phyloP scores from a whole-genome alignment of 2,888 invertebrate genomes.

The Acronicta alni region DNA sequence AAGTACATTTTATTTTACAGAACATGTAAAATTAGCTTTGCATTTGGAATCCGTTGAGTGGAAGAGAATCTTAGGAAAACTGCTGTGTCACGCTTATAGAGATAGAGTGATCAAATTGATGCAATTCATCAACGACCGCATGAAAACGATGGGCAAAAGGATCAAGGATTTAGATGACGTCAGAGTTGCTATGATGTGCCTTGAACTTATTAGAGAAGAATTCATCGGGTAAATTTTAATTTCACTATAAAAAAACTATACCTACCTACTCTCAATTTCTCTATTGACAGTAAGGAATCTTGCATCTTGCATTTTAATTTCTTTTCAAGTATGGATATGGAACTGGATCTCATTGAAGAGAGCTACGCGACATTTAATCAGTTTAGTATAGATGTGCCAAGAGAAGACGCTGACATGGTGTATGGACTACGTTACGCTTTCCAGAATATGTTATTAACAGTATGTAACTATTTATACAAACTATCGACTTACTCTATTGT shows the following conservation, averaged over 20 bases:
- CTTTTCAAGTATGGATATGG: constrained; percentile 91
- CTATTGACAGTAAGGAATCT: no score
- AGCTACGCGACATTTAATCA: constrained; percentile 92
- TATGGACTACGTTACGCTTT: constrained; percentile 94
- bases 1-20: constrained; percentile 68
- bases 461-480: constrained; percentile 75
- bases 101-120: constrained; percentile 92
- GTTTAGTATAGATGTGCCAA: constrained; percentile 91
- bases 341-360: constrained; percentile 93
- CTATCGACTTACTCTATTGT: no score
- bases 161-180: constrained; percentile 94
- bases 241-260: not conserved
- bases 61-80: constrained; percentile 92
- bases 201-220: constrained; percentile 93
- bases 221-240: constrained; percentile 90
- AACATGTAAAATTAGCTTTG: constrained; percentile 91
- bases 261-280: no score
- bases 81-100: constrained; percentile 92
- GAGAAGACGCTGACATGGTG: constrained; percentile 94
- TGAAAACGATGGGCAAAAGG: constrained; percentile 91
- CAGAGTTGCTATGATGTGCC: constrained; percentile 94
- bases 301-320: not conserved
- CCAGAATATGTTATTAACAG: constrained; percentile 92
- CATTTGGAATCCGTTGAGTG: constrained; percentile 94
- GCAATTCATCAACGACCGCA: constrained; percentile 93